A percentile compares a stretch with the other conserved stretches of the same genome.
Conservation (phyloP, 2,888 invertebrate genomes). For the Yponomeuta evonymella region DNA sequence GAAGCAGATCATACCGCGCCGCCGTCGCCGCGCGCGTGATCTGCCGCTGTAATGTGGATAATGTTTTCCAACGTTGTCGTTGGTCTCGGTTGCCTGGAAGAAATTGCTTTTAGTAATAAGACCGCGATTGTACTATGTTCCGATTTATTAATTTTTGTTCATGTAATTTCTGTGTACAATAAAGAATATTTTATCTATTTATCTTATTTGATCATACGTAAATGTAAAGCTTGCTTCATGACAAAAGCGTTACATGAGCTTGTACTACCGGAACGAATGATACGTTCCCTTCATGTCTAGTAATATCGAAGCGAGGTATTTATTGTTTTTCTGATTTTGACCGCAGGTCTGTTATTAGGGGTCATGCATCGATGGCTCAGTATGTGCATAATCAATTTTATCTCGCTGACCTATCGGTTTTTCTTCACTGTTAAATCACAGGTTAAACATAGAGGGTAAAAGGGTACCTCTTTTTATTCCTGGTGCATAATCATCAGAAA, state of each 20-base stretch:
- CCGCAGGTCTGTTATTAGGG: constrained; percentile 12
- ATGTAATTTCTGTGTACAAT: too few relatives aligned
- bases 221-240: background rate
- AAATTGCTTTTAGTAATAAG: too few relatives aligned
- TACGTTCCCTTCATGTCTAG: constrained; percentile 13
- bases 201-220: background rate
- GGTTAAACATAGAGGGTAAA: background rate
- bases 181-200: too few relatives aligned
- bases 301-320: constrained; percentile 9
- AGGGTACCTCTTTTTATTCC: background rate
- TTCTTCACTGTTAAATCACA: constrained; percentile 2
- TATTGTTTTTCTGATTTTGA: constrained; percentile 17
- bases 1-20: too few relatives aligned
- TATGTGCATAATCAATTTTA: constrained; percentile 13
- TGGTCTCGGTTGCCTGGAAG: too few relatives aligned
- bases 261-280: constrained; percentile 17
- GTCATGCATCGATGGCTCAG: background rate
- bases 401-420: constrained; percentile 9
- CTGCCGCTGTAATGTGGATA: too few relatives aligned
- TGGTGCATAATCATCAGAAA: background rate
- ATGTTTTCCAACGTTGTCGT: too few relatives aligned
- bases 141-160: too few relatives aligned
- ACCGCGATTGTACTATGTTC: too few relatives aligned
- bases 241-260: background rate
- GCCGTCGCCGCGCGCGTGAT: too few relatives aligned